Percentiles rank a stretch among this genome's conserved stretches.
phyloP scores from a whole-genome alignment of 2,797 vertebrate species.

The Sebastes jordani region DNA sequence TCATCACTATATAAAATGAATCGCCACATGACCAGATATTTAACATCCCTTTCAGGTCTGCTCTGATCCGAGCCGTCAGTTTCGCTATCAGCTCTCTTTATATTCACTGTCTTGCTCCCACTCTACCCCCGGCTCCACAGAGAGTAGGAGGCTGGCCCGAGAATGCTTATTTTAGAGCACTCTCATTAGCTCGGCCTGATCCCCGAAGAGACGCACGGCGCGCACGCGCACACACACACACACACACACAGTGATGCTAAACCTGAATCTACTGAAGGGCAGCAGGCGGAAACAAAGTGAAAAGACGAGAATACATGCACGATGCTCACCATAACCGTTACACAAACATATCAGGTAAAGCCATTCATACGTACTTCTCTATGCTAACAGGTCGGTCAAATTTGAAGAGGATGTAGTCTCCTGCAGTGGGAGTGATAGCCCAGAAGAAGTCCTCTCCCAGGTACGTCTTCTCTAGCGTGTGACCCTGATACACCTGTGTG shows the following conservation, averaged over 20 bases:
- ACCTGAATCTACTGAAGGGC: constrained; percentile 21
- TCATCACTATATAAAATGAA: not conserved
- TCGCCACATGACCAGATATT: constrained; percentile 2
- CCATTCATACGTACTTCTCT: constrained; percentile 85
- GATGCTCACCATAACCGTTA: not conserved
- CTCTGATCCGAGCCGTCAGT: not conserved
- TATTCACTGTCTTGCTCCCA: constrained; percentile 10
- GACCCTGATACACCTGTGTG: constrained; percentile 92
- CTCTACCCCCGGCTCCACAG: constrained; percentile 33
- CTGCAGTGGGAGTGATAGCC: constrained; percentile 92
- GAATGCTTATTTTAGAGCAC: constrained; percentile 76
- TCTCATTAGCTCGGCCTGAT: constrained; percentile 76
- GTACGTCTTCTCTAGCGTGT: constrained; percentile 96
- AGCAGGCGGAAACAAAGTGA: not conserved
- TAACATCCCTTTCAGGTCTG: not conserved
- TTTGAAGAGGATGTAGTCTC: constrained; percentile 95
- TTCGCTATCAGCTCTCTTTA: constrained; percentile 20
- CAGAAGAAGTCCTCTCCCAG: constrained; percentile 98
- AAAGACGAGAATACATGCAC: not conserved
- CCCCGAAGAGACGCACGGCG: constrained; percentile 37
- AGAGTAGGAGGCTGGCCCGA: constrained; percentile 51
- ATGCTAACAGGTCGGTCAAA: constrained; percentile 96
- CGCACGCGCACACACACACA: not conserved
- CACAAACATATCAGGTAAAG: not conserved
- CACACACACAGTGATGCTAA: not conserved